phyloP scores from a whole-genome alignment of 1,140 invertebrate species.

The Sarcophaga bullata region DNA sequence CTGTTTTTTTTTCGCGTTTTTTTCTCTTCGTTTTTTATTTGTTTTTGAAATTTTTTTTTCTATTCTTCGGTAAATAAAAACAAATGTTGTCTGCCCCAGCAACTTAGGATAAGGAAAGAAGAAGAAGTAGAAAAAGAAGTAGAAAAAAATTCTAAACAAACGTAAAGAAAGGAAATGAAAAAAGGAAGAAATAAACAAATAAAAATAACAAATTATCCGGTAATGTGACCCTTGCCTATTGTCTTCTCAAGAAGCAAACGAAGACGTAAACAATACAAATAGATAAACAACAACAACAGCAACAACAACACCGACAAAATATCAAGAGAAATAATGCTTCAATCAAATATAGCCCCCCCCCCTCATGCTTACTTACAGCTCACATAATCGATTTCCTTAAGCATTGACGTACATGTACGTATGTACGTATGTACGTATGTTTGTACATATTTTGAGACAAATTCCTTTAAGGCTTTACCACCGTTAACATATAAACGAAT shows the following conservation, averaged over 20 bases:
- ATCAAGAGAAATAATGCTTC: not conserved
- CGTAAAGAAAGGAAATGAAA: not conserved
- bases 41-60: too few relatives aligned
- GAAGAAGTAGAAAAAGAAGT: too few relatives aligned
- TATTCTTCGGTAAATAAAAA: too few relatives aligned
- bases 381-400: slow-evolving; percentile 25
- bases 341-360: slow-evolving; percentile 2
- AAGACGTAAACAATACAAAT: too few relatives aligned
- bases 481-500: not conserved
- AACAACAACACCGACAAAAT: too few relatives aligned
- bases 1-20: too few relatives aligned
- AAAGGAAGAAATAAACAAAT: not conserved
- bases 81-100: too few relatives aligned
- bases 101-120: too few relatives aligned
- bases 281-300: too few relatives aligned
- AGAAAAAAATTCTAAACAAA: not conserved
- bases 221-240: slow-evolving; percentile 39
- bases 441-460: too few relatives aligned
- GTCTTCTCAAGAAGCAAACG: not conserved
- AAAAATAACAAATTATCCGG: slow-evolving; percentile 39
- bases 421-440: not conserved
- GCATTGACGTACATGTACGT: slow-evolving; percentile 15
- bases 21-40: too few relatives aligned
- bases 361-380: not conserved
- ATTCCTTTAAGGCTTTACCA: too few relatives aligned